Conservation (phyloP, 1,140 invertebrate species). For the Drosophila truncata region DNA sequence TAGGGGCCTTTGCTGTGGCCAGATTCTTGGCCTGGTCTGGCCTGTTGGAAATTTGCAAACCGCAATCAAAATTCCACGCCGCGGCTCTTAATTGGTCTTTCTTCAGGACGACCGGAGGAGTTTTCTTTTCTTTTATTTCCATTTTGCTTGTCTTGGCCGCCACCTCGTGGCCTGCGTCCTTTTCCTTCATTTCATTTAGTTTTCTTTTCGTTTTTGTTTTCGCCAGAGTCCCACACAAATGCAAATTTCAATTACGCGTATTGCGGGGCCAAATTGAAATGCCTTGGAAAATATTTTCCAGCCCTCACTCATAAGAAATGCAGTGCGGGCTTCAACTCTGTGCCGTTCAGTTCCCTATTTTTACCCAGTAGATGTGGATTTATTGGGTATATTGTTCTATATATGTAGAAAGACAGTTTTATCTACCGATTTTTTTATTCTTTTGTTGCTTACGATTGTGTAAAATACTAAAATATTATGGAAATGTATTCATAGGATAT, state of each 20-base stretch:
- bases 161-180: constrained; percentile 1
- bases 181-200: constrained; percentile 35
- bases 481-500: no score
- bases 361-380: not conserved
- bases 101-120: constrained; percentile 18
- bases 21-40: constrained; percentile 24
- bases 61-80: constrained; percentile 78
- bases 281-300: constrained; percentile 77
- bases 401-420: no score
- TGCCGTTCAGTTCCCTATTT: constrained; percentile 12
- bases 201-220: constrained; percentile 41
- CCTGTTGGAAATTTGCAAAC: constrained; percentile 44
- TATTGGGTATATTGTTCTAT: not conserved
- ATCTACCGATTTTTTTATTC: no score
- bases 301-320: constrained; percentile 68
- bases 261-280: constrained; percentile 76
- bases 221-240: constrained; percentile 56
- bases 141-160: constrained; percentile 44
- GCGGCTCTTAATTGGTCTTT: constrained; percentile 75
- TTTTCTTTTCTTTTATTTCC: constrained; percentile 18
- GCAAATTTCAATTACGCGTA: constrained; percentile 83
- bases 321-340: constrained; percentile 43
- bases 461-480: no score
- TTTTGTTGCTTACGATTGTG: no score
- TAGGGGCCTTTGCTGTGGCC: not conserved